These are phyloP conservation scores for Amia ocellicauda DNA, from an alignment of 2,113 vertebrate species.

Conservation along the genomic window DNA sequence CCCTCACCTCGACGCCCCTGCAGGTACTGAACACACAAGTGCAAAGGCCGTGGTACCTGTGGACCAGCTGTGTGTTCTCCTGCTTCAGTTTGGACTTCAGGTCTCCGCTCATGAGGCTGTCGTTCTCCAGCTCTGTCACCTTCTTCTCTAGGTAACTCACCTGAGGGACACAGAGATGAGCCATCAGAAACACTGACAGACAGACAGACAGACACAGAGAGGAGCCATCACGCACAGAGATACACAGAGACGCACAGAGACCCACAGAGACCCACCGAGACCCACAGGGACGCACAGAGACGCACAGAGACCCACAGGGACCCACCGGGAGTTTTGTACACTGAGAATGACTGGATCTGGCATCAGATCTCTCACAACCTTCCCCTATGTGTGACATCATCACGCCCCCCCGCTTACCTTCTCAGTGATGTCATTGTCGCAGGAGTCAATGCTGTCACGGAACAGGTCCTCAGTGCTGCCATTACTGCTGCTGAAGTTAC, in stretches of 20 bases:
- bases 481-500: conserved; percentile 94
- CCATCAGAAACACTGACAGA: too few species aligned
- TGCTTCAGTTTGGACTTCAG: conserved; percentile 90
- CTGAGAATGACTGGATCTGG: too few species aligned
- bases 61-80: conserved; percentile 90
- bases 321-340: too few species aligned
- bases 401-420: conserved; percentile 68
- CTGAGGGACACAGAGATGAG: conserved; percentile 53
- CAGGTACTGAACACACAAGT: too few species aligned
- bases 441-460: conserved; percentile 92
- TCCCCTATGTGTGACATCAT: too few species aligned
- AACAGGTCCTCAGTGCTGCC: conserved; percentile 96
- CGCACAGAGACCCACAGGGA: conserved; percentile 3
- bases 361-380: too few species aligned
- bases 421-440: conserved; percentile 89
- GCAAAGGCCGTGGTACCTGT: conserved; percentile 77
- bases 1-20: too few species aligned
- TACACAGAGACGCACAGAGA: conserved; percentile 3
- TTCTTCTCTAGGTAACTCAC: conserved; percentile 90
- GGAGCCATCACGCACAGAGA: background rate
- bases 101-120: conserved; percentile 80
- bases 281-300: conserved; percentile 2
- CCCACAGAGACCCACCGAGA: conserved; percentile 2
- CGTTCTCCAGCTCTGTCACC: conserved; percentile 87
- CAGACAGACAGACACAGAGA: background rate